A percentile compares a stretch with the other conserved stretches of the same genome.
These are phyloP conservation scores for Plebejus melissa DNA, from an alignment of 2,888 invertebrate genomes.

Conservation along the genomic window DNA sequence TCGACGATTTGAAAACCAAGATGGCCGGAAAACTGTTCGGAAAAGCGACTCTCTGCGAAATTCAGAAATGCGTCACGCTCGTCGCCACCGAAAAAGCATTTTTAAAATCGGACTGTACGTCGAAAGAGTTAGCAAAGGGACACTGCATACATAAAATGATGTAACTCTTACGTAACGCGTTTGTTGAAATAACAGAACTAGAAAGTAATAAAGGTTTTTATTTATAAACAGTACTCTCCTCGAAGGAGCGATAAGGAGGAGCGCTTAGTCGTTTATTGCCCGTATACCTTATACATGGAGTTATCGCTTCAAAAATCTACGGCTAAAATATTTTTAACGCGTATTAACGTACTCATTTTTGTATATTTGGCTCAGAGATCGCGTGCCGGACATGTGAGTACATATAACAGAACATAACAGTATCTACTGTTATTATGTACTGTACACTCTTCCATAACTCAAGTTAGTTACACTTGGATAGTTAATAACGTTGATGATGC, in stretches of 20 bases:
- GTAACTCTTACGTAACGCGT: slow-evolving; percentile 42
- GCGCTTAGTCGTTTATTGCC: slow-evolving; percentile 34
- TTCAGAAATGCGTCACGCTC: slow-evolving; percentile 60
- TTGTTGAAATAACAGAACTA: slow-evolving; percentile 32
- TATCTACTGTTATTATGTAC: slow-evolving; percentile 25
- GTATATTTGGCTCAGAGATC: slow-evolving; percentile 25
- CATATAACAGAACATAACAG: slow-evolving; percentile 20
- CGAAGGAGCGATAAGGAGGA: slow-evolving; percentile 37
- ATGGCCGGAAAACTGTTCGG: slow-evolving; percentile 65
- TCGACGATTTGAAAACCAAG: slow-evolving; percentile 66
- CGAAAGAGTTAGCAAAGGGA: slow-evolving; percentile 54
- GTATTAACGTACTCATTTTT: slow-evolving; percentile 29
- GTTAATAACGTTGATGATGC: slow-evolving; percentile 16
- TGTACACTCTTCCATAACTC: slow-evolving; percentile 24
- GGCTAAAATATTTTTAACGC: slow-evolving; percentile 30
- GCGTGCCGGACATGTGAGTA: slow-evolving; percentile 19
- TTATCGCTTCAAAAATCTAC: slow-evolving; percentile 28
- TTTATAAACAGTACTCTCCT: slow-evolving; percentile 39
- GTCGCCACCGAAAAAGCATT: slow-evolving; percentile 58
- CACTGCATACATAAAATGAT: slow-evolving; percentile 57
- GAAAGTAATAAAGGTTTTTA: slow-evolving; percentile 35
- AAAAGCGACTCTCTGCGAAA: slow-evolving; percentile 64
- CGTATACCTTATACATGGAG: slow-evolving; percentile 28
- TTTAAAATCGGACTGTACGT: slow-evolving; percentile 55
- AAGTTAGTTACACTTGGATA: slow-evolving; percentile 18